Percentiles rank a stretch among this genome's conserved stretches.
Evolutionary conservation across 2,888 invertebrate genomes (phyloP).

Genomic region (Drosophila longiperda): DNA sequence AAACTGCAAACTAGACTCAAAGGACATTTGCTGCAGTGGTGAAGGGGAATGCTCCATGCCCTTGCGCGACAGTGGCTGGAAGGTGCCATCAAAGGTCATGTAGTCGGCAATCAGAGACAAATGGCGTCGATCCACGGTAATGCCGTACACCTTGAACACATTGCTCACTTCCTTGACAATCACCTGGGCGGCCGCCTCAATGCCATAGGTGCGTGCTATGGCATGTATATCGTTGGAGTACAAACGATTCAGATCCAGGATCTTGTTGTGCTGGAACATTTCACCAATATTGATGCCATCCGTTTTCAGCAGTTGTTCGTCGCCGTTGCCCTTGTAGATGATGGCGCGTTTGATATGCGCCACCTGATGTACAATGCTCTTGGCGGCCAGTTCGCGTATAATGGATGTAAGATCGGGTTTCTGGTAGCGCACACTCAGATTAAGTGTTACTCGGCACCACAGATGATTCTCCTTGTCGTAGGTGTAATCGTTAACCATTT

Average conservation of each 20-base stretch:
- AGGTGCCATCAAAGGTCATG: conserved; percentile 97
- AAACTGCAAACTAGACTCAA: conserved; percentile 96
- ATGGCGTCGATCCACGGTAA: conserved; percentile 97
- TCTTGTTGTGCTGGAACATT: conserved; percentile 92
- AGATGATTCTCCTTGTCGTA: conserved; percentile 91
- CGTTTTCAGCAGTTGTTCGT: conserved; percentile 92
- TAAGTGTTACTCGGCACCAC: conserved; percentile 94
- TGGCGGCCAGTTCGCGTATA: conserved; percentile 89
- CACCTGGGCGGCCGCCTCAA: conserved; percentile 96
- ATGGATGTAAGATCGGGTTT: conserved; percentile 92
- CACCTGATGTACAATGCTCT: conserved; percentile 92
- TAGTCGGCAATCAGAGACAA: conserved; percentile 97
- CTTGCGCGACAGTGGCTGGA: conserved; percentile 94
- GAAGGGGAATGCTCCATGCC: conserved; percentile 97
- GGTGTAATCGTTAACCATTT: conserved; percentile 87
- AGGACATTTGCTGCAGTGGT: conserved; percentile 98
- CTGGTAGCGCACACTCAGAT: conserved; percentile 87
- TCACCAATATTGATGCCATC: conserved; percentile 98
- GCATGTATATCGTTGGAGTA: conserved; percentile 98
- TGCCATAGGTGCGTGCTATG: conserved; percentile 95
- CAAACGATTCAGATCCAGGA: conserved; percentile 92
- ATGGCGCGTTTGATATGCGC: conserved; percentile 94
- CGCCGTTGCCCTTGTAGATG: conserved; percentile 89
- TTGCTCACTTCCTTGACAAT: conserved; percentile 97
- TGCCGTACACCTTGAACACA: conserved; percentile 99